These are phyloP conservation scores for Pocillopora damicornis DNA, from an alignment of 64 coral and sea anemone genomes.

Conservation along the genomic window DNA sequence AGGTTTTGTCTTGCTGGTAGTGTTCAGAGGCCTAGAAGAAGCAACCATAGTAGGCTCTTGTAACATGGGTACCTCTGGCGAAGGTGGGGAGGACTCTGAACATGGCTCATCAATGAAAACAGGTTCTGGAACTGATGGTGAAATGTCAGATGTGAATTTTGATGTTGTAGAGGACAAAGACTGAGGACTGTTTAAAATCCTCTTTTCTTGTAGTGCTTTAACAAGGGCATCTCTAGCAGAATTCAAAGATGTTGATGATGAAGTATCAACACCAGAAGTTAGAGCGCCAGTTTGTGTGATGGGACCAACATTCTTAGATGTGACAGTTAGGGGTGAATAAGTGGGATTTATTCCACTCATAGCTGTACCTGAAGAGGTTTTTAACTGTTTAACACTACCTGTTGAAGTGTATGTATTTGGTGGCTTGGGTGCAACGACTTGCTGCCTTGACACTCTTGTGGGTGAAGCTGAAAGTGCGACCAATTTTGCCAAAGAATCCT, in stretches of 20 bases:
- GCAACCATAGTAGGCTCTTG: neutral
- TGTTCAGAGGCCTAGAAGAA: neutral
- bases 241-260: neutral
- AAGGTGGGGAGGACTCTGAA: neutral
- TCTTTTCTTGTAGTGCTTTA: constrained; percentile 17
- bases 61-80: too few species aligned
- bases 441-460: neutral
- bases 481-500: neutral
- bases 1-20: neutral
- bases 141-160: neutral
- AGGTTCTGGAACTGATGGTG: neutral
- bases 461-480: neutral
- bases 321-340: neutral
- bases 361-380: neutral
- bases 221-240: constrained; percentile 15
- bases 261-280: neutral
- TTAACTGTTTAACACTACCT: neutral
- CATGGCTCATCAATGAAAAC: neutral
- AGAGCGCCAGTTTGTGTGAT: neutral
- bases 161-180: neutral
- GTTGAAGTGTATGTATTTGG: neutral
- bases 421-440: neutral
- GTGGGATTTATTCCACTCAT: neutral
- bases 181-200: neutral
- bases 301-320: neutral